Evolutionary conservation across 2,888 invertebrate species (phyloP), one percentile per base, ranked within the genome.

Genomic region (Scaptomyza polygonia): DNA sequence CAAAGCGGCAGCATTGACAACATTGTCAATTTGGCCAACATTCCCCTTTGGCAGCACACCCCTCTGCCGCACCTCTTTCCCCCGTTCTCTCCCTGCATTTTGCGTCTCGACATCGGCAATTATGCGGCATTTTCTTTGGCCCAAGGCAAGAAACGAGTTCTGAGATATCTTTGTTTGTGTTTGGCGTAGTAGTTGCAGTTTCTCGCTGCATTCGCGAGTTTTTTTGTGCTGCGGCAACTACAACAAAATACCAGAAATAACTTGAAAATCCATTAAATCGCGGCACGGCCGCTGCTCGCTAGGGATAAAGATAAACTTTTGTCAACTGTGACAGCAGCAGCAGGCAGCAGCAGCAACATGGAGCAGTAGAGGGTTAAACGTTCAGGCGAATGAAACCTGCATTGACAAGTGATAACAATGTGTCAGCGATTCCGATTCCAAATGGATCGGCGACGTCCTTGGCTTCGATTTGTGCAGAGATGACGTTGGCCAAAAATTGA

Each of bases 361-460:
- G 12, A 2, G 18, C 9, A 4, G 21, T n/a, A 21, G 27, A 44
- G 49, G 53, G 39, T 4, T 29, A 14, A 47, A 18, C 14, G 14
- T 14, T 52, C 8, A 3, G 32, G 43, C 25, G 16, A 55, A 56
- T 59, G 58, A 56, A 69, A 69, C 77, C 56, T 63, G 63, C 74
- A 64, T 69, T 84, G 81, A 81, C 86, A 84, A 77, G 74, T 79
- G 88, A 89, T 87, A 89, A 88, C 81, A 88, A 89, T 88, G 78
- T 86, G 82, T 86, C 80, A 78, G 80, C 71, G 47, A 70, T 63
- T 61, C 64, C 63, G 47, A 70, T 63, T 53, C 64, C 67, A 30
- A 16, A 25, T 39, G 45, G 44, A 36, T 36, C 36, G 30, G 2
- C 59, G 58, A 68, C 76, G 84, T 82, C 82, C 82, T 82, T 83